Conservation (phyloP, 2,888 invertebrate species). For the Apodemia zela region DNA sequence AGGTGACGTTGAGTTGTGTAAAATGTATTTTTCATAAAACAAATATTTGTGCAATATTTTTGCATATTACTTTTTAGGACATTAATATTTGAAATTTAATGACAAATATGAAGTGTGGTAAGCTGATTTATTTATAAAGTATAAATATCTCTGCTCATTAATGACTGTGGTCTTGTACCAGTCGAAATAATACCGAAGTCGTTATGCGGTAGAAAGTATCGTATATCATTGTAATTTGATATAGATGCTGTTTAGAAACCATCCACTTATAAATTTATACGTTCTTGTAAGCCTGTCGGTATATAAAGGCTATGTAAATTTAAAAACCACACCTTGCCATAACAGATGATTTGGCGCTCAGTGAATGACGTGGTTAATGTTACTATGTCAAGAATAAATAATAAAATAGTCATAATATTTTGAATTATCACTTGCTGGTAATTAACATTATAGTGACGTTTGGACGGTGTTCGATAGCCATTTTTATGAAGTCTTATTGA, state of each 20-base stretch:
- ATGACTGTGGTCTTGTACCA: neutral
- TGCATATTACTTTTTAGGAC: neutral
- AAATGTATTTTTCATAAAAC: slow-evolving; percentile 9
- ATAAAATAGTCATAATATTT: too few species aligned
- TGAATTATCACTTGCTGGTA: too few species aligned
- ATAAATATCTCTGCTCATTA: neutral
- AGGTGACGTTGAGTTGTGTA: slow-evolving; percentile 11
- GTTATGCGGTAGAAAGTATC: neutral
- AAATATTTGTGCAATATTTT: slow-evolving; percentile 11
- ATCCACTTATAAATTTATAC: neutral
- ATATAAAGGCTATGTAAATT: too few species aligned
- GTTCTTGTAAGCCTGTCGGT: neutral
- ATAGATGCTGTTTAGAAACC: neutral
- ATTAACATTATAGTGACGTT: too few species aligned
- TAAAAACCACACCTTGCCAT: too few species aligned
- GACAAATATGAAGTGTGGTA: neutral
- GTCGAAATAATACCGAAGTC: neutral
- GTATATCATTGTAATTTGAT: neutral
- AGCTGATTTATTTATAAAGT: neutral
- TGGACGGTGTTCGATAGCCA: too few species aligned
- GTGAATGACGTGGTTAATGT: too few species aligned
- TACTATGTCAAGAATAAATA: too few species aligned
- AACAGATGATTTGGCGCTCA: too few species aligned
- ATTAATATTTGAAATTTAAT: neutral
- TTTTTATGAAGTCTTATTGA: too few species aligned